These are phyloP conservation scores for Cantharis rustica DNA, from an alignment of 2,888 invertebrate genomes.

Conservation along the genomic window DNA sequence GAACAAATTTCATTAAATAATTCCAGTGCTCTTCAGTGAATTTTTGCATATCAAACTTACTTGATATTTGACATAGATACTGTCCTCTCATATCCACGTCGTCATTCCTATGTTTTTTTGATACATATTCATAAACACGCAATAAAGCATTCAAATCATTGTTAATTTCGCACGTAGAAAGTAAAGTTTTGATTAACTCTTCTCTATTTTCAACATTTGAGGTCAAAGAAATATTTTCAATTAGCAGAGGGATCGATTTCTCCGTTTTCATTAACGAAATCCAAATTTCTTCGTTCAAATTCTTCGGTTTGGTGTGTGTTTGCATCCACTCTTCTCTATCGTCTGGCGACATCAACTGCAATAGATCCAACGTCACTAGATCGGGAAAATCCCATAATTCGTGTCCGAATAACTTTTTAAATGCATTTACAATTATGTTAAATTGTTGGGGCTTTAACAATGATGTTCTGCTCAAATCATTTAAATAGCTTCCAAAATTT, in stretches of 20 bases:
- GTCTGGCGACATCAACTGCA: constrained; percentile 13
- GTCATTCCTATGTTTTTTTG: constrained; percentile 16
- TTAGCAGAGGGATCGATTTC: constrained; percentile 14
- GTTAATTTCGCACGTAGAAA: constrained; percentile 19
- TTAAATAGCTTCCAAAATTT: background rate
- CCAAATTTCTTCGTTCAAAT: constrained; percentile 3
- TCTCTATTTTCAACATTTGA: background rate
- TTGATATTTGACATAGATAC: background rate
- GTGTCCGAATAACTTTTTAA: background rate
- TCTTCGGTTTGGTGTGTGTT: background rate
- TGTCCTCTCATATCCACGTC: background rate
- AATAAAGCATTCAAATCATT: constrained; percentile 6
- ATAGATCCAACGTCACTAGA: background rate
- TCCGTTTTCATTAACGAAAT: constrained; percentile 10
- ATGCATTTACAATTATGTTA: background rate
- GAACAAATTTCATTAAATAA: background rate
- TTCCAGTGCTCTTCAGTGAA: constrained; percentile 15
- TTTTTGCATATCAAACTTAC: background rate
- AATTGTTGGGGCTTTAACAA: background rate
- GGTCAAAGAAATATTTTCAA: constrained; percentile 8
- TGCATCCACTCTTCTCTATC: constrained; percentile 8
- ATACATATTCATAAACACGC: constrained; percentile 9
- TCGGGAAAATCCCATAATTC: constrained; percentile 5
- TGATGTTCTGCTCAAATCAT: background rate
- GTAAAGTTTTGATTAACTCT: background rate